A percentile compares a stretch with the other conserved stretches of the same genome.
These are phyloP conservation scores for Lithosia quadra DNA, from an alignment of 2,888 invertebrate species.

Conservation along the genomic window DNA sequence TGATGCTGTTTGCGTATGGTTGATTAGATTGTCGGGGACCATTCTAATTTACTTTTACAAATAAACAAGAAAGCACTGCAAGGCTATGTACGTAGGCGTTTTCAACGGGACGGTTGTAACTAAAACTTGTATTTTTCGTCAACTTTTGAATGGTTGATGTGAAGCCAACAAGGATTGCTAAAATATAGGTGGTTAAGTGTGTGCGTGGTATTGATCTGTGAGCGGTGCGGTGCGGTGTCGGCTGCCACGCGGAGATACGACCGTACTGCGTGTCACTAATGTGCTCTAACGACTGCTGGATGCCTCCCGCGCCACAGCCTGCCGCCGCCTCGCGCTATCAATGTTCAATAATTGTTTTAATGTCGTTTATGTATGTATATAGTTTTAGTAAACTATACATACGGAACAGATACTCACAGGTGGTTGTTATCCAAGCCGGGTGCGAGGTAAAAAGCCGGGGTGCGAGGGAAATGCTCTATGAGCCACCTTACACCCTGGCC, in stretches of 20 bases:
- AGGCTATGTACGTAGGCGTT: too few species aligned
- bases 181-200: neutral
- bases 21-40: too few species aligned
- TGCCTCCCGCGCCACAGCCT: neutral
- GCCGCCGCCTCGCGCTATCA: neutral
- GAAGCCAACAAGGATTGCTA: neutral
- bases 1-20: too few species aligned
- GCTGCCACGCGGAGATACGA: neutral
- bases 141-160: neutral
- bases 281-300: constrained; percentile 15
- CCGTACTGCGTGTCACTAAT: constrained; percentile 14
- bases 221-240: constrained; percentile 7
- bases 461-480: too few species aligned
- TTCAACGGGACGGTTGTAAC: neutral
- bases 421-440: too few species aligned
- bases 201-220: constrained; percentile 3
- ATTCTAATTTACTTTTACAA: too few species aligned
- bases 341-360: neutral
- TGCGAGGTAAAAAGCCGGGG: too few species aligned
- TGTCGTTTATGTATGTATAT: neutral
- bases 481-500: too few species aligned
- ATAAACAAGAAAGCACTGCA: too few species aligned
- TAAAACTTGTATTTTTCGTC: neutral
- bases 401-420: neutral
- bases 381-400: neutral